Conservation (phyloP, 1,140 invertebrate genomes). For the Tenebrio molitor region DNA sequence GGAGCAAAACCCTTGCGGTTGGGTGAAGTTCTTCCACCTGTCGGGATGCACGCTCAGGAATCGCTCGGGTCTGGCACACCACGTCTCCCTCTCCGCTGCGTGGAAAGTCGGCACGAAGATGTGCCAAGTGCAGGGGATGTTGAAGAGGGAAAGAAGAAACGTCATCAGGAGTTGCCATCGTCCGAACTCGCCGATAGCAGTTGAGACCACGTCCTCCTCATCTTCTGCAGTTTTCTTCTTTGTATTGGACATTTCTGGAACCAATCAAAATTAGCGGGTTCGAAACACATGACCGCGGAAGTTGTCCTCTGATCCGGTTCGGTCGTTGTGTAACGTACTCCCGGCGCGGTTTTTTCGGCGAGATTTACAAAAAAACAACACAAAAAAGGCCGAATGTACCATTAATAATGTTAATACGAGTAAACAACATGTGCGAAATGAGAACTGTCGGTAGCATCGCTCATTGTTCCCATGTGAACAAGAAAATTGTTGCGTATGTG, state of each 20-base stretch:
- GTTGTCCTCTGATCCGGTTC: too few relatives aligned
- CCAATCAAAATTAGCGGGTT: conserved; percentile 18
- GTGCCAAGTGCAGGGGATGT: conserved; percentile 83
- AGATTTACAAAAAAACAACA: neutral
- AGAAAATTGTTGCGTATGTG: conserved; percentile 20
- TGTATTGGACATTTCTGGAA: conserved; percentile 57
- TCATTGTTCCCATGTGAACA: conserved; percentile 29
- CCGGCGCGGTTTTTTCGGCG: too few relatives aligned
- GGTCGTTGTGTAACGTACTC: neutral
- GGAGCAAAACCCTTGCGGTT: conserved; percentile 69
- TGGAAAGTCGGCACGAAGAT: conserved; percentile 79
- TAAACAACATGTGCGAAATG: conserved; percentile 28
- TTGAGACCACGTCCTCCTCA: conserved; percentile 75
- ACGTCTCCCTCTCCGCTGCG: conserved; percentile 73
- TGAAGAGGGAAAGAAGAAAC: conserved; percentile 78
- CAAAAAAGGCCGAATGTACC: conserved; percentile 18
- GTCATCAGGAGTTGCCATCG: conserved; percentile 81
- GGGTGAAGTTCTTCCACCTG: conserved; percentile 74
- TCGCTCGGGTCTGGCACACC: conserved; percentile 73
- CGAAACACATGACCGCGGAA: neutral
- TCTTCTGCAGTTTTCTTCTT: conserved; percentile 60
- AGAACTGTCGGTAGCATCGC: neutral
- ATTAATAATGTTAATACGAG: conserved; percentile 27
- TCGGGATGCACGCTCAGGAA: conserved; percentile 68
- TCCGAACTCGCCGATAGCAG: conserved; percentile 80